These are phyloP conservation scores for Ornithoptera priamus DNA, from an alignment of 2,888 invertebrate genomes.

Conservation along the genomic window DNA sequence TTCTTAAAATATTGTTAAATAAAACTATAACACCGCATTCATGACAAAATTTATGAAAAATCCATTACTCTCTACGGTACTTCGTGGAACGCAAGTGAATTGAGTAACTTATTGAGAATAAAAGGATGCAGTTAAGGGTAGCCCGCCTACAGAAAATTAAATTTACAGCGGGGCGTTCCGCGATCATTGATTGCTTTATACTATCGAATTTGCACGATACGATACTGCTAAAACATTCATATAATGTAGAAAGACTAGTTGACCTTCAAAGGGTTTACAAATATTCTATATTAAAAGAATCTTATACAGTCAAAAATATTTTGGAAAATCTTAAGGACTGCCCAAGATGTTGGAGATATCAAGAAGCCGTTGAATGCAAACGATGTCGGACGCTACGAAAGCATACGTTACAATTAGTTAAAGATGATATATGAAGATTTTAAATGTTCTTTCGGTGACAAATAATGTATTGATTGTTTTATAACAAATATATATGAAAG, in stretches of 20 bases:
- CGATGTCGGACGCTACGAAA: too few relatives aligned
- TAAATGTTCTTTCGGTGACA: too few relatives aligned
- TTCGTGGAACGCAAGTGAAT: constrained; percentile 34
- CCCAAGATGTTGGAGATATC: too few relatives aligned
- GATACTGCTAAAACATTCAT: background rate
- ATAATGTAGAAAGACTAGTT: background rate
- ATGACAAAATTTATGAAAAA: background rate
- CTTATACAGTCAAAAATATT: too few relatives aligned
- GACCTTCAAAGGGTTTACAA: too few relatives aligned
- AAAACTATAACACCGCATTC: too few relatives aligned
- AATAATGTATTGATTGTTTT: background rate
- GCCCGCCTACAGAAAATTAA: constrained; percentile 54
- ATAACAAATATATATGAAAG: background rate
- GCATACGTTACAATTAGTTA: too few relatives aligned
- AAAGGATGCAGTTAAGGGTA: constrained; percentile 48
- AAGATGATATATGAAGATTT: too few relatives aligned
- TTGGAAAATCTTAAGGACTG: too few relatives aligned
- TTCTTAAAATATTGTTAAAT: too few relatives aligned
- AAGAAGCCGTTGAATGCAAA: too few relatives aligned
- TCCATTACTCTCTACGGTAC: background rate
- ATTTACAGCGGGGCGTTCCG: constrained; percentile 50
- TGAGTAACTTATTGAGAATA: constrained; percentile 38
- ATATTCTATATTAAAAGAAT: too few relatives aligned
- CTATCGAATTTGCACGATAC: background rate
- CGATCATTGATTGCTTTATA: constrained; percentile 18